Evolutionary conservation across 92 coral and sea anemone species (phyloP).

Genomic region (Umimayanthus chanpuru): DNA sequence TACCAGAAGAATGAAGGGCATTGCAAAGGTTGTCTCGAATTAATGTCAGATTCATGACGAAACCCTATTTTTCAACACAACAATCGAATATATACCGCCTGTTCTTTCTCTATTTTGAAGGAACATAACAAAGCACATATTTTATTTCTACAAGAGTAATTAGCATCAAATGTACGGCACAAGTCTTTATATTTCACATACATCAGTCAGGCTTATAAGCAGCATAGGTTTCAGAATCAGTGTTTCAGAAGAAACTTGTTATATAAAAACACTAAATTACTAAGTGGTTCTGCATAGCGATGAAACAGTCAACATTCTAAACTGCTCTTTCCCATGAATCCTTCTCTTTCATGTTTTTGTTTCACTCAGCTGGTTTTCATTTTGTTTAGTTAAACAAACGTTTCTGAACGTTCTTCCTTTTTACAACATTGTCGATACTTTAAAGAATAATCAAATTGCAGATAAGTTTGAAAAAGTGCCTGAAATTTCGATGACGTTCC

Average conservation of each 20-base stretch:
- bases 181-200: too few relatives aligned
- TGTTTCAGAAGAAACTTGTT: not conserved
- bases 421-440: not conserved
- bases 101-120: not conserved
- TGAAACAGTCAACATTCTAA: not conserved
- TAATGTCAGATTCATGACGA: not conserved
- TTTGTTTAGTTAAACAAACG: not conserved
- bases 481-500: not conserved
- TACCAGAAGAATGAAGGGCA: not conserved
- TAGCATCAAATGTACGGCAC: too few relatives aligned
- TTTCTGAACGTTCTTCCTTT: not conserved
- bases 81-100: not conserved
- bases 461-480: not conserved
- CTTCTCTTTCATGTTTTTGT: not conserved
- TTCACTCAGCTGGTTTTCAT: not conserved
- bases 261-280: not conserved
- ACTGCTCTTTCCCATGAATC: not conserved
- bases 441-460: not conserved
- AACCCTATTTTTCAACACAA: not conserved
- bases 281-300: not conserved
- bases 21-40: not conserved
- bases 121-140: not conserved
- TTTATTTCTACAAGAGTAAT: too few relatives aligned
- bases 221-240: not conserved
- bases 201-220: not conserved